These are phyloP conservation scores for Siniperca knerii DNA, from an alignment of 2,113 vertebrate species.

Conservation along the genomic window DNA sequence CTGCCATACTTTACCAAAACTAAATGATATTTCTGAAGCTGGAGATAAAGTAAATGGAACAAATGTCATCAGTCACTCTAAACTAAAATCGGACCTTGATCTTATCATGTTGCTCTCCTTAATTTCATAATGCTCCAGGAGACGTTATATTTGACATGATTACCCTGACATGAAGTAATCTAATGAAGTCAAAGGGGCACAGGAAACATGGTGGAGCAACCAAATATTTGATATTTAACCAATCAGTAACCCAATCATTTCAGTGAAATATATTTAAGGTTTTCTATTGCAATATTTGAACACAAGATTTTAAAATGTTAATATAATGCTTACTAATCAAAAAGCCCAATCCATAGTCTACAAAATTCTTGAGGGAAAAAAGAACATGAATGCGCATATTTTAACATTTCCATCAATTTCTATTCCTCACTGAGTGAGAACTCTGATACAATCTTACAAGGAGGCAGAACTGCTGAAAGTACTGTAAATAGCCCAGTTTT, in stretches of 20 bases:
- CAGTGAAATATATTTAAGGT: not conserved
- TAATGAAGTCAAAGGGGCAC: conserved; percentile 20
- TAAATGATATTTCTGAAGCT: conserved; percentile 19
- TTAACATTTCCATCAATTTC: conserved; percentile 8
- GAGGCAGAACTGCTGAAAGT: conserved; percentile 32
- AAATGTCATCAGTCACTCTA: conserved; percentile 18
- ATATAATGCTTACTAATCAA: conserved; percentile 15
- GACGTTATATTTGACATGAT: conserved; percentile 34
- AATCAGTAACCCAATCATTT: not conserved
- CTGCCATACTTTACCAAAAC: conserved; percentile 13
- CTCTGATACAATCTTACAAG: conserved; percentile 19
- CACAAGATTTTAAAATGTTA: not conserved
- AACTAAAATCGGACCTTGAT: conserved; percentile 21
- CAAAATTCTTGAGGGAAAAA: not conserved
- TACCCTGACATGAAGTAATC: conserved; percentile 15
- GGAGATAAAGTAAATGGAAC: conserved; percentile 14
- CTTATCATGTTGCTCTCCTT: conserved; percentile 1
- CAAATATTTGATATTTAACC: not conserved
- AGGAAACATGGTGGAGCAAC: not conserved
- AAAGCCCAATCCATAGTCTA: not conserved
- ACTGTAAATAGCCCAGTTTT: conserved; percentile 34
- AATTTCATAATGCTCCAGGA: not conserved
- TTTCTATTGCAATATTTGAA: not conserved
- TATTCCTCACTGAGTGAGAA: not conserved
- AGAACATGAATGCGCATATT: conserved; percentile 10